Base-by-base conservation (phyloP, 2,113 vertebrate species). In the Tychaedon coryphoeus region DNA sequence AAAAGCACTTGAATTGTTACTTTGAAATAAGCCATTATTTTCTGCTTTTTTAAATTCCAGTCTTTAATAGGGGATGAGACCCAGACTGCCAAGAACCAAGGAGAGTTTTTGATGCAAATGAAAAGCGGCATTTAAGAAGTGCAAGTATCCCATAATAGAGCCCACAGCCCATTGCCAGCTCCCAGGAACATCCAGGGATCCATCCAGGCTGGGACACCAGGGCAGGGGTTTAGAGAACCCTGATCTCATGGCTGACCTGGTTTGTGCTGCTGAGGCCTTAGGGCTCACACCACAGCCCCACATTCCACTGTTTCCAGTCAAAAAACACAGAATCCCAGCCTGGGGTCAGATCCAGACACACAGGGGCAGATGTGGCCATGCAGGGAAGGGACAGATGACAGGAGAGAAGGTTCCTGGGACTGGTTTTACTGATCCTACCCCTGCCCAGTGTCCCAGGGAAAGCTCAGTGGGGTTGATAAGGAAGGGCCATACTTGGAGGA, bases 11-110 rank as follows among this genome's bases (percentile, higher is more conserved):
- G 82, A 93, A 96, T 93, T 96, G 96, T 96, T 95, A 93, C 96
- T 97, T 97, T 97, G 96, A 97, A 97, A 97, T 78, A 96, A 96
- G 87, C 85, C 94, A 97, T 96, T 97, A 97, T 96, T 97, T 97
- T 94, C 79, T 57, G 78, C 96, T 94, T 97, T 95, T 96, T 95
- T 0, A 96, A 93, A 97, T 92, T 89, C 87, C 67, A 57, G 24
- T 45, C 93, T 97, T 93, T 96, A 95, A 97, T 53, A 94, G 85
- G 82, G 82, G 73, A 95, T 81, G 75, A 95, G 92, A 95, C 95
- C 79, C 92, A 93, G 92, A 86, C 94, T 12, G 62, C 85, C 83
- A 80, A 94, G 94, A 93, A 93, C 57, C 47, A 65, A 96, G 81
- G 72, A 95, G 64, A 96, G 91, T 42, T 92, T 97, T 72, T 96